Percentiles rank a stretch among this genome's conserved stretches.
Conservation (phyloP, 2,797 vertebrate genomes). For the Eulemur mongoz region DNA sequence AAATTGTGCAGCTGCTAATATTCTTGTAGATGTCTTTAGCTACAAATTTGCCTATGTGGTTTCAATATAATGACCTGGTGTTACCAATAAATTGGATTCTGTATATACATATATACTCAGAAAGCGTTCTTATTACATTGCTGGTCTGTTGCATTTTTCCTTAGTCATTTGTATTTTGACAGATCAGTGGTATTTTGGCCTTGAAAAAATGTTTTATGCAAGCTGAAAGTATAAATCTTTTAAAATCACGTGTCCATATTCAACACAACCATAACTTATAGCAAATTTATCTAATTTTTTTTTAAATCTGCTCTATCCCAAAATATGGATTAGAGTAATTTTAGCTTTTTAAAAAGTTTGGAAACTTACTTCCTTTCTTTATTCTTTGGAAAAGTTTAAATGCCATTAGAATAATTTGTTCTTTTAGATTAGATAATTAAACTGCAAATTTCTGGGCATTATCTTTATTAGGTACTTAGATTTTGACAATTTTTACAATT, state of each 20-base stretch:
- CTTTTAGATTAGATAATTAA: constrained; percentile 56
- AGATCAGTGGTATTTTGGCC: neutral
- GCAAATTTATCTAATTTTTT: neutral
- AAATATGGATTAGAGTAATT: neutral
- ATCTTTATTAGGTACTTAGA: constrained; percentile 37
- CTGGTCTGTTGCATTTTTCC: neutral
- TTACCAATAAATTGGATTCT: neutral
- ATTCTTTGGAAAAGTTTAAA: constrained; percentile 33
- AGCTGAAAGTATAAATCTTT: neutral
- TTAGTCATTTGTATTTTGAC: neutral
- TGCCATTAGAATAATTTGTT: constrained; percentile 24
- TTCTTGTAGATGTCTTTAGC: neutral
- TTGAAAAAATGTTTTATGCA: neutral
- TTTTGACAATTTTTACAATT: constrained; percentile 55
- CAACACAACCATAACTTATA: neutral
- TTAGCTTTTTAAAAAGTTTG: neutral
- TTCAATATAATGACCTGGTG: neutral
- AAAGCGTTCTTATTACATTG: neutral
- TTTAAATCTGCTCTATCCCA: neutral
- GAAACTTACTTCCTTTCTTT: neutral
- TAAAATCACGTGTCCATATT: neutral
- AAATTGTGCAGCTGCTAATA: neutral
- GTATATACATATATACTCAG: neutral
- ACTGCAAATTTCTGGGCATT: constrained; percentile 32
- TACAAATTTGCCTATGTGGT: neutral